Evolutionary conservation across 2,113 vertebrate species (phyloP).

Genomic region (Spea multiplicata): DNA sequence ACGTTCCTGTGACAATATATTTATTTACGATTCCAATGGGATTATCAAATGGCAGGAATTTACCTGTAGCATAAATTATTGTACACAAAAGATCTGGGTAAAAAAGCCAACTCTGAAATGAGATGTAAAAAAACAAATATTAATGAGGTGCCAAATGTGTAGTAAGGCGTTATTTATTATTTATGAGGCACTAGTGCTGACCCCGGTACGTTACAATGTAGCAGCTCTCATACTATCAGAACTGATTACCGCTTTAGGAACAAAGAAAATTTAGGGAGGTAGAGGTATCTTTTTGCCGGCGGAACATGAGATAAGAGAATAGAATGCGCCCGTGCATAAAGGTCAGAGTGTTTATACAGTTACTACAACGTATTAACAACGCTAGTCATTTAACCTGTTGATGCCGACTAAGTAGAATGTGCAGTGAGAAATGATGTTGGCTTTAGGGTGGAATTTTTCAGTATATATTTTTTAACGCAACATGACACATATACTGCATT

Average conservation of each 20-base stretch:
- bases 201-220: neutral
- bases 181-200: slow-evolving; percentile 17
- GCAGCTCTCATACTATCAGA: neutral
- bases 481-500: no score
- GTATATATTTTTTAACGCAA: no score
- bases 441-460: no score
- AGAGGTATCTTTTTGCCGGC: neutral
- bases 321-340: neutral
- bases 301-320: neutral
- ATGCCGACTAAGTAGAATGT: no score
- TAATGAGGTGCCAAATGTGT: neutral
- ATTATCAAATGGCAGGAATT: slow-evolving; percentile 24
- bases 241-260: slow-evolving; percentile 3
- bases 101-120: slow-evolving; percentile 15
- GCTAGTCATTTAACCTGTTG: neutral
- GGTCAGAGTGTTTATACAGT: neutral
- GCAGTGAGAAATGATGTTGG: no score
- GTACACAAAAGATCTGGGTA: slow-evolving; percentile 15
- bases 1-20: slow-evolving; percentile 18
- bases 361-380: neutral
- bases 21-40: slow-evolving; percentile 32
- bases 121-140: slow-evolving; percentile 39
- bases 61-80: slow-evolving; percentile 21
- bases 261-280: neutral
- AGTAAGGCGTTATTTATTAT: slow-evolving; percentile 28